Percentiles rank a stretch among this genome's conserved stretches.
Conservation (phyloP, 1,140 invertebrate genomes). For the Potamilus streckersoni region DNA sequence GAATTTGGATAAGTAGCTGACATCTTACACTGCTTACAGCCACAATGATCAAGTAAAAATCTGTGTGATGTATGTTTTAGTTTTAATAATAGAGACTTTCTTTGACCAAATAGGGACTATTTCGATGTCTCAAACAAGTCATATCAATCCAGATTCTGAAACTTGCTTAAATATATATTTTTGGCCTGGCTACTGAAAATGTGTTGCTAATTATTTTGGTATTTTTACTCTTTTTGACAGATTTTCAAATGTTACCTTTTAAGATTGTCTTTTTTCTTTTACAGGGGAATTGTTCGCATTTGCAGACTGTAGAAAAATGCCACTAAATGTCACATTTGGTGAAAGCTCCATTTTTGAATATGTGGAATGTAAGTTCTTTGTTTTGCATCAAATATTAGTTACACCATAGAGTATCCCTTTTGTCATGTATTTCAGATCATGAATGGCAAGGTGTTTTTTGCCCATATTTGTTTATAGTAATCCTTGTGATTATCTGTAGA, state of each 20-base stretch:
- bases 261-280: constrained; percentile 17
- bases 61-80: no score
- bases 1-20: no score
- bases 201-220: neutral
- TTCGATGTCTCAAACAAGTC: no score
- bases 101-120: no score
- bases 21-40: no score
- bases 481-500: no score
- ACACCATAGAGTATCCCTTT: no score
- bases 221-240: neutral
- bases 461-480: no score
- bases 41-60: no score
- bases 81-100: no score
- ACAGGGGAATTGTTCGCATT: constrained; percentile 42
- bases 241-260: neutral
- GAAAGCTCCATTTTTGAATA: constrained; percentile 52
- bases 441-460: no score
- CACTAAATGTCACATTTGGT: constrained; percentile 51
- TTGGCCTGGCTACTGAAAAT: neutral
- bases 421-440: no score
- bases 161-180: neutral
- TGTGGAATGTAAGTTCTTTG: constrained; percentile 35
- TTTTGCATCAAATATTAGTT: neutral
- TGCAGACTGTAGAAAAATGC: constrained; percentile 58
- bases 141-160: neutral